Evolutionary conservation across 2,797 vertebrate genomes (phyloP), one percentile per base, ranked within the genome.

Genomic region (Tragopan temminckii): DNA sequence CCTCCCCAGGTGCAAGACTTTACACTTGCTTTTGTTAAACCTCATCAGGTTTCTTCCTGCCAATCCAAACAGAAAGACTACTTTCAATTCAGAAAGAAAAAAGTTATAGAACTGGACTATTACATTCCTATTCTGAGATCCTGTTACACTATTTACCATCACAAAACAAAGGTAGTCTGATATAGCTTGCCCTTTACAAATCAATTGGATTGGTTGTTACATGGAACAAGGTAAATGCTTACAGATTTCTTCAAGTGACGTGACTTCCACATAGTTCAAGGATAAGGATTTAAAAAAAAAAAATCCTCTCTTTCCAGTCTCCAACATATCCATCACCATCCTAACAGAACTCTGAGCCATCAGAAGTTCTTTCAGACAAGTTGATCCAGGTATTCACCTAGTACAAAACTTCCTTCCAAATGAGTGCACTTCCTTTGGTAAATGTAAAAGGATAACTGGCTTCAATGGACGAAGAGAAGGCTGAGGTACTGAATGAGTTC

Each of bases 351-450:
- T 72, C 11, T 12, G 13, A 80, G 16, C 38, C 25, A 86, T 2
- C 10, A 57, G 9, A 75, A 79, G n/a, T 27, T 72, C 13, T 88
- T 86, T 58, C 69, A 85, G 24, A 70, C 5, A 13, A n/a, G 7
- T 58, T 50, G 23, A 62, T 57, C 38, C 35, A 69, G 40, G 52
- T 45, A 59, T 7, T 1, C 4, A 81, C 2, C 6, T 36, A 69
- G 13, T 66, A 35, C 15, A 23, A 53, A 74, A 15, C 50, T 80
- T 83, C 13, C 25, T 98, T 98, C 42, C 42, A 43, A 43, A 43
- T 4, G 8, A 43, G 42, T 19, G 42, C 9, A 40, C 40, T 5
- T 40, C 5, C 40, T 40, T 40, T 6, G 14, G 40, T 40, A 38
- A 38, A 38, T 38, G 38, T 13, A 40, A 15, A 40, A 40, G 40